Evolutionary conservation across 2,113 vertebrate species (phyloP), one percentile per base, ranked within the genome.

Genomic region (Zapornia atra): DNA sequence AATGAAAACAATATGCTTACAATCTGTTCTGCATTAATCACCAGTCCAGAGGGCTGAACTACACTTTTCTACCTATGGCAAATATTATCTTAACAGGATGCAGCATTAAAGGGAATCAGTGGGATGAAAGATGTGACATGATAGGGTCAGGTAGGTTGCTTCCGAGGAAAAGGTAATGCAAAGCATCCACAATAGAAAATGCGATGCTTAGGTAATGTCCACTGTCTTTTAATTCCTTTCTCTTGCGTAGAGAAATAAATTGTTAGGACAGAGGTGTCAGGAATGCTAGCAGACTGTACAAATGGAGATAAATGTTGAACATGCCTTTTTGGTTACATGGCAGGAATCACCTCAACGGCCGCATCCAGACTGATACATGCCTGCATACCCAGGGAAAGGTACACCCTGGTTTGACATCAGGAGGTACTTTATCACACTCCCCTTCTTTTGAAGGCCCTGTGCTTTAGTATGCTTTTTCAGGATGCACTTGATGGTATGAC

Each of bases 1-100:
- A 91, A 91, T 65, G 61, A 65, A 92, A 94, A 87, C 70, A 84
- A 84, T 33, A 86, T 70, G 34, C 76, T 92, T 88, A 18, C 68
- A 81, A 73, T 64, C 71, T 92, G 72, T 73, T 86, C 88, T 73
- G 42, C 54, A 63, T 70, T 86, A 73, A 92, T 93, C 63, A 88
- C 25, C 14, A 28, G 70, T 77, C 46, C 71, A 86, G 63, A 90
- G 29, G 40, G 31, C 54, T 92, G 68, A 86, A 86, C 80, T 83
- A 86, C 28, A 14, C 59, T 31, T 75, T 31, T 51, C 59, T 70
- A 26, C 68, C 59, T 72, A 63, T 21, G 29, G 78, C 29, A 90
- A 82, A 66, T 73, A 81, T 48, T 61, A 18, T 28, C 33, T 77
- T 64, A 66, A 85, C 15, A 12, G 16, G 16, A 90, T n/a, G 28